These are phyloP conservation scores for Patella ulyssiponensis DNA, from an alignment of 2,888 invertebrate species.

Conservation along the genomic window DNA sequence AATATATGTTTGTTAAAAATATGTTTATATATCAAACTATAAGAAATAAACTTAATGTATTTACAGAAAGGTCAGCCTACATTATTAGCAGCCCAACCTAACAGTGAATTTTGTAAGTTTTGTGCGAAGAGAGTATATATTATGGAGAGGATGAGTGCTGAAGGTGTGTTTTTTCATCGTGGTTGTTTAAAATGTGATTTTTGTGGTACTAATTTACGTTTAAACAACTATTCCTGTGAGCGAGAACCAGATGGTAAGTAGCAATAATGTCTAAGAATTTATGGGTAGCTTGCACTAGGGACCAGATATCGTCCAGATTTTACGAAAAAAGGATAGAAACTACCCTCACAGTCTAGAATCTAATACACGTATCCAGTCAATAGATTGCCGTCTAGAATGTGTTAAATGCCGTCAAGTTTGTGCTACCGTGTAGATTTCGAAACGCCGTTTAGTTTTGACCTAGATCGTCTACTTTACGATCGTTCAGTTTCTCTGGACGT, in stretches of 20 bases:
- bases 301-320: too few relatives aligned
- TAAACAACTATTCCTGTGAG: constrained; percentile 84
- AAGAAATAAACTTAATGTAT: background rate
- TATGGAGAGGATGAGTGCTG: constrained; percentile 91
- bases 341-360: too few relatives aligned
- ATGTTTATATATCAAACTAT: background rate
- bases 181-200: constrained; percentile 92
- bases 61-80: constrained; percentile 49
- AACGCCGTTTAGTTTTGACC: too few relatives aligned
- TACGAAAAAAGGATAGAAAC: too few relatives aligned
- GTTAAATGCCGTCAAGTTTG: too few relatives aligned
- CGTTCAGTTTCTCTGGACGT: too few relatives aligned
- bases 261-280: too few relatives aligned
- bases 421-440: too few relatives aligned
- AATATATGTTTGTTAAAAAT: background rate
- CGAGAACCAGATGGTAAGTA: constrained; percentile 50
- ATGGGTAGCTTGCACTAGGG: too few relatives aligned
- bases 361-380: too few relatives aligned
- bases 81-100: constrained; percentile 58
- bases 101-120: constrained; percentile 80
- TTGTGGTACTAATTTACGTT: constrained; percentile 86
- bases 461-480: too few relatives aligned
- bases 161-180: constrained; percentile 91
- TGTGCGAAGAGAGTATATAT: constrained; percentile 93
- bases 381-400: too few relatives aligned